A percentile compares a stretch with the other conserved stretches of the same genome.
Evolutionary conservation across 2,113 vertebrate genomes (phyloP).

Genomic region (human): DNA sequence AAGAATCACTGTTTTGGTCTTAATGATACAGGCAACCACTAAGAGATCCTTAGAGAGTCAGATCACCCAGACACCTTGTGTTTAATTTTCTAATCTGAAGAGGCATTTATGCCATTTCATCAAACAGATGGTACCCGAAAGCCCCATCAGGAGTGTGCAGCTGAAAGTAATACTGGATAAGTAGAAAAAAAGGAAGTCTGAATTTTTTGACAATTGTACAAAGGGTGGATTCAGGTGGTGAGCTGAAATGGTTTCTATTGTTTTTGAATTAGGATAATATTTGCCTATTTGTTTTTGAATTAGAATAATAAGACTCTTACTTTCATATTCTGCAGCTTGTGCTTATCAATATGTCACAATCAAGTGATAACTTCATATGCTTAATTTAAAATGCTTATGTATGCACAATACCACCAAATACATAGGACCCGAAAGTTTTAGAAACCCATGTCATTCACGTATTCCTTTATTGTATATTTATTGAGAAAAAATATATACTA

Average conservation of each 20-base stretch:
- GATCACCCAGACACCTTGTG: background rate
- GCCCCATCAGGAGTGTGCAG: fast-evolving
- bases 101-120: background rate
- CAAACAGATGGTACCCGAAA: background rate
- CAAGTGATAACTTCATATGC: background rate
- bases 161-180: background rate
- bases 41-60: background rate
- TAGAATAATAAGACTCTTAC: background rate
- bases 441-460: background rate
- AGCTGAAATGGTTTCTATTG: background rate
- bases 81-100: background rate
- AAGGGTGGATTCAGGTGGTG: background rate
- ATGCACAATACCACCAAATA: background rate
- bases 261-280: background rate
- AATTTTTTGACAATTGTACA: background rate
- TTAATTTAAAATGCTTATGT: background rate
- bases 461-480: background rate
- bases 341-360: background rate
- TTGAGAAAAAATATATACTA: background rate
- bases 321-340: background rate
- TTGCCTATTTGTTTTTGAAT: background rate
- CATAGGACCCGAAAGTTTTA: background rate
- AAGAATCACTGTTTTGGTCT: background rate
- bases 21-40: background rate
- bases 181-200: background rate